Conservation (phyloP, 2,113 vertebrate genomes). For the Polypterus bichir region DNA sequence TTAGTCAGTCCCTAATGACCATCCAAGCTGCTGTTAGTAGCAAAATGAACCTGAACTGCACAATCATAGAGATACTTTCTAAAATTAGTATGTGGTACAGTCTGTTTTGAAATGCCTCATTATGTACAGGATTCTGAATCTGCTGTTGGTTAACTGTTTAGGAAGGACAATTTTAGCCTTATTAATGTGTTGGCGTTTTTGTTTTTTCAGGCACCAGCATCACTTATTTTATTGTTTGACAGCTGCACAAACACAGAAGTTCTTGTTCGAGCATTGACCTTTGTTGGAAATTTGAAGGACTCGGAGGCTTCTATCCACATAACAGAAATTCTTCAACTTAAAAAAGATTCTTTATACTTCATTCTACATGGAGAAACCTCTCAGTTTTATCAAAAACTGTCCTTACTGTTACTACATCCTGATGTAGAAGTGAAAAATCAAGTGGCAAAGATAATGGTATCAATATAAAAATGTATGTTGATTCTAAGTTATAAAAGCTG, state of each 20-base stretch:
- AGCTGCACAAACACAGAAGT: constrained; percentile 46
- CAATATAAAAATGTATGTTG: too few species aligned
- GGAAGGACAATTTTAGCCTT: too few species aligned
- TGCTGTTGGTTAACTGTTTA: too few species aligned
- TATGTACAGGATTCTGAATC: too few species aligned
- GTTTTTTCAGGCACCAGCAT: constrained; percentile 54
- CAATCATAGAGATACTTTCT: too few species aligned
- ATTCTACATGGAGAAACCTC: constrained; percentile 57
- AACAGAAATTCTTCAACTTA: constrained; percentile 41
- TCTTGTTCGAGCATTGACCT: constrained; percentile 62
- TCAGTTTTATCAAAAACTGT: constrained; percentile 57
- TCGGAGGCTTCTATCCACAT: constrained; percentile 41
- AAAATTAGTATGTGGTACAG: too few species aligned
- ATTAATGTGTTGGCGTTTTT: neutral
- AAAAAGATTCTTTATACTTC: constrained; percentile 60
- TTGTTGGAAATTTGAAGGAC: constrained; percentile 67
- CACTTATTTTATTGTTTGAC: constrained; percentile 67
- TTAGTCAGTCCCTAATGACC: too few species aligned
- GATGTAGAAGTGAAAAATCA: constrained; percentile 69
- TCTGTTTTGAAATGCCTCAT: too few species aligned
- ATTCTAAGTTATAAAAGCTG: too few species aligned
- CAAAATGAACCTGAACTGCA: too few species aligned
- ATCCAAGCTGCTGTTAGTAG: too few species aligned
- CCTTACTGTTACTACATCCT: constrained; percentile 56
- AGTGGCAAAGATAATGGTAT: constrained; percentile 54